Evolutionary conservation across 2,888 invertebrate genomes (phyloP).

Genomic region (Drosophila mimica): DNA sequence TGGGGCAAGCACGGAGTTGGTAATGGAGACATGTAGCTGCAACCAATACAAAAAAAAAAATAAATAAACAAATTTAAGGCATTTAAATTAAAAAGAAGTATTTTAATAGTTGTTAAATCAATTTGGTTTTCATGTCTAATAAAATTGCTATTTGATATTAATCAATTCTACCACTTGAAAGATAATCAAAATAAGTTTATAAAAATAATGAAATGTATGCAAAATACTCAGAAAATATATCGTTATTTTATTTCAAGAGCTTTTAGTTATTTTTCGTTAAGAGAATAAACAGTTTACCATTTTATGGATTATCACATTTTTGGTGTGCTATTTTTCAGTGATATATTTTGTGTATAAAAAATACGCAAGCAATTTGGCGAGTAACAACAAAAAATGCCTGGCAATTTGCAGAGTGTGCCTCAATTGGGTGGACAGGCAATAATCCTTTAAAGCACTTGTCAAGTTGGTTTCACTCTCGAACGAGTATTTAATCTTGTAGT

Average conservation of each 20-base stretch:
- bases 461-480: neutral
- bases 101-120: neutral
- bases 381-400: neutral
- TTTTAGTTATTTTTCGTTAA: neutral
- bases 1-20: neutral
- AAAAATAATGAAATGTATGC: neutral
- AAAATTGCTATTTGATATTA: neutral
- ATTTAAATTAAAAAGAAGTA: neutral
- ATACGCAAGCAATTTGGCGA: neutral
- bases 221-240: neutral
- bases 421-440: neutral
- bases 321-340: neutral
- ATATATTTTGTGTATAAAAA: neutral
- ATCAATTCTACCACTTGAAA: neutral
- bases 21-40: constrained; percentile 19
- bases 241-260: neutral
- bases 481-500: constrained; percentile 1
- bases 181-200: neutral
- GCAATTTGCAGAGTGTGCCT: neutral
- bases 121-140: neutral
- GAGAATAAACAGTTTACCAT: neutral
- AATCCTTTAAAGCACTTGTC: neutral
- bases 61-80: neutral
- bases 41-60: neutral
- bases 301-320: neutral